Conservation (phyloP, 2,113 vertebrate species). For the Phocoena sinus region DNA sequence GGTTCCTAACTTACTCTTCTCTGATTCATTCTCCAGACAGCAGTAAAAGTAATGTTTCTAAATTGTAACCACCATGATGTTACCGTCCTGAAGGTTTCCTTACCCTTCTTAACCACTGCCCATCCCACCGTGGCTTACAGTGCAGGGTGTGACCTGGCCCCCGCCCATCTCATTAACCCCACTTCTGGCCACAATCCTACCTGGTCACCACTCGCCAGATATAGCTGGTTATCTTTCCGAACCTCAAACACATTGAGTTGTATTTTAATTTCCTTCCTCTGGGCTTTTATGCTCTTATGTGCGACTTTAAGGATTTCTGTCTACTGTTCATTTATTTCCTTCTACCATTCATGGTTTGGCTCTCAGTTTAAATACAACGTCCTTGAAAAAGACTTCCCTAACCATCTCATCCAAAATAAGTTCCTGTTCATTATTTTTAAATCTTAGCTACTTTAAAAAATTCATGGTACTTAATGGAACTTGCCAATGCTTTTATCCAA, state of each 20-base stretch:
- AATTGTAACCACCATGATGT: background rate
- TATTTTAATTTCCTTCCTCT: background rate
- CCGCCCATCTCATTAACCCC: background rate
- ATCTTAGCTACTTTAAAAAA: background rate
- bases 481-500: background rate
- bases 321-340: background rate
- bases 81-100: background rate
- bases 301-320: rapidly evolving
- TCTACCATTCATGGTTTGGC: background rate
- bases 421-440: background rate
- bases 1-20: background rate
- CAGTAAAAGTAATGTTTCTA: background rate
- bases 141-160: rapidly evolving
- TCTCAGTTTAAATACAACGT: background rate
- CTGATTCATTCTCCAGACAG: background rate
- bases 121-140: no score
- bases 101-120: background rate
- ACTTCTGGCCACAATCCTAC: background rate
- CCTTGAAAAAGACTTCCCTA: background rate
- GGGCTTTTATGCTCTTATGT: no score
- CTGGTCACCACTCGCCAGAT: background rate
- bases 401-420: background rate
- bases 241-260: background rate
- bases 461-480: background rate
- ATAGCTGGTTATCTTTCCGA: background rate